Base-by-base conservation (phyloP, 2,113 vertebrate genomes). In the Picathartes gymnocephalus region DNA sequence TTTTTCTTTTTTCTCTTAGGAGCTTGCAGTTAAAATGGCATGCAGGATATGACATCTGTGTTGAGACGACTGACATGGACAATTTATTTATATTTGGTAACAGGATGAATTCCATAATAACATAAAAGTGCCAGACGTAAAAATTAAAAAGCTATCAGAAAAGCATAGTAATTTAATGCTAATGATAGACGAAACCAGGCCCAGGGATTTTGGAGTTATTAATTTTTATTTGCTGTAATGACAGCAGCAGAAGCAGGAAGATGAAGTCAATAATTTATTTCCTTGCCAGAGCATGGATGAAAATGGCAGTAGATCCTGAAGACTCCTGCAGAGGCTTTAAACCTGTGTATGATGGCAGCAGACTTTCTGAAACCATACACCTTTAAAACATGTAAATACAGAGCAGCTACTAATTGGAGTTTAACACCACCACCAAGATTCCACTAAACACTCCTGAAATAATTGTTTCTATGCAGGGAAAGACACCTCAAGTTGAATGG, bases 101-200 rank as follows among this genome's bases (percentile, higher is more conserved):
- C 10, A 77, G 57, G n/a, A 77, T 71, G 10, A 48, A 68, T 88
- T 86, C 92, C 58, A 64, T 76, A 66, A 51, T 47, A 88, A 58
- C 16, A 68, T 81, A 88, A 82, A 94, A 76, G 62, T 27, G 24
- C 31, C 42, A 57, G 31, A 83, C 69, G n/a, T 90, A 71, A 91
- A 90, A 94, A 81, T 74, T 81, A 39, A 87, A 86, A 95, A 86
- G 13, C 21, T 76, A 83, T 77, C 23, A 92, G 30, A n/a, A 94
- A 56, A 66, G 37, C 35, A 50, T 48, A 21, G 14, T 33, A 88
- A 73, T 88, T 62, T 83, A 74, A 78, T 76, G n/a, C n/a, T 74
- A 88, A 60, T 86, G 5, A 71, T 95, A 91, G 35, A 66, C n/a
- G 69, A 79, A 90, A 25, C 15, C 16, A 71, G 30, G 24, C 23